Evolutionary conservation across 2,888 invertebrate species (phyloP), one percentile per base, ranked within the genome.

Genomic region (Lithosia quadra): DNA sequence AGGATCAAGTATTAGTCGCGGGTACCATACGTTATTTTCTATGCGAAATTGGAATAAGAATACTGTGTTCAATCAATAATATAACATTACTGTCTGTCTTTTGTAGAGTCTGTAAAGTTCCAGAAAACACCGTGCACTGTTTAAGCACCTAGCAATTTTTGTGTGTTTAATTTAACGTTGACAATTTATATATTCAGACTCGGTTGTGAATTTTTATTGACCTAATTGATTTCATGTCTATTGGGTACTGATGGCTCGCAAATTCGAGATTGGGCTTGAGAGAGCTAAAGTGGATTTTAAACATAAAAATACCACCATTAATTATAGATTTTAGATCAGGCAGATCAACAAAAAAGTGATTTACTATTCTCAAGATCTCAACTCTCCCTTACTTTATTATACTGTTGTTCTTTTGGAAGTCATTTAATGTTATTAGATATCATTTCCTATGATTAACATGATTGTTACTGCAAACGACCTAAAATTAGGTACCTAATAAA

Each of bases 401-500:
- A 53, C 8, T 1, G 1, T 22, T 21, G 11, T 56, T 56, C 7
- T 56, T 13, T 15, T 56, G 15, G 13, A 15, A 56, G 5, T n/a
- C 9, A n/a, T 56, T 56, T 1, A 55, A 24, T 24, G 1, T 22
- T 13, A 56, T 28, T 28, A 33, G 11, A 34, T 34, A 11, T 49
- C n/a, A n/a, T 49, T 21, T 22, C 18, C 9, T 34, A 9, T 55
- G 11, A 28, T 49, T 21, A 39, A 64, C 28, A 59, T 63, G 43
- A 59, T 59, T 68, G 36, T 59, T 57, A 22, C 49, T 24, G 49
- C 15, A 24, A 63, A 57, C n/a, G 33, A 55, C 36, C 28, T 28
- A 28, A 28, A 28, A 4, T 28, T 28, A 28, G 2, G 5, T 4
- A 70, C 74, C 72, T 68, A 68, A 65, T 71, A 69, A 72, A 72